Evolutionary conservation across 2,113 vertebrate genomes (phyloP).

Genomic region (Phyllostomus discolor): DNA sequence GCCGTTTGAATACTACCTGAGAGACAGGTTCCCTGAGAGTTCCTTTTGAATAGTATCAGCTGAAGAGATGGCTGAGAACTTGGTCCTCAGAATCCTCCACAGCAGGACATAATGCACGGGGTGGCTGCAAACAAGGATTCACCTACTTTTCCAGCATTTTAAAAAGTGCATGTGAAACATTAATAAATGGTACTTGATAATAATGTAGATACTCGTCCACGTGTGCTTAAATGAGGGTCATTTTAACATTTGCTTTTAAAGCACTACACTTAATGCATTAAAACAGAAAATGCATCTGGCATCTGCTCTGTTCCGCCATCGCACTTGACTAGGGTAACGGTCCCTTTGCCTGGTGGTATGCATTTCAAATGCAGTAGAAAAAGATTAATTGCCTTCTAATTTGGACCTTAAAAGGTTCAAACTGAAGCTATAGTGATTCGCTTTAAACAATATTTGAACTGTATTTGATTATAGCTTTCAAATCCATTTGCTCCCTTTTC

Average conservation of each 20-base stretch:
- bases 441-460: conserved; percentile 52
- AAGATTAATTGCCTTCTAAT: conserved; percentile 46
- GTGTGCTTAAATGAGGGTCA: neutral
- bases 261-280: neutral
- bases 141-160: neutral
- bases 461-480: conserved; percentile 57
- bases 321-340: neutral
- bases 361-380: conserved; percentile 21
- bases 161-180: neutral
- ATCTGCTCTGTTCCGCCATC: neutral
- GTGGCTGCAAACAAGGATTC: neutral
- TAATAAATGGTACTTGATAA: neutral
- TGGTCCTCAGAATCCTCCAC: neutral
- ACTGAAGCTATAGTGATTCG: conserved; percentile 23
- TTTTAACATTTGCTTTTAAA: neutral
- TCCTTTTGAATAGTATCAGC: neutral
- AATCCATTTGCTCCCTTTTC: conserved; percentile 14
- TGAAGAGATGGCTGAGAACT: neutral
- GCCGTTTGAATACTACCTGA: neutral
- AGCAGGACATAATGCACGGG: neutral
- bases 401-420: neutral
- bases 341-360: neutral
- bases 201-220: neutral
- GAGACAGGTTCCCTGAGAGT: neutral
- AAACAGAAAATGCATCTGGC: conserved; percentile 14